Evolutionary conservation across 2,797 vertebrate species (phyloP).

Genomic region (Alauda arvensis): DNA sequence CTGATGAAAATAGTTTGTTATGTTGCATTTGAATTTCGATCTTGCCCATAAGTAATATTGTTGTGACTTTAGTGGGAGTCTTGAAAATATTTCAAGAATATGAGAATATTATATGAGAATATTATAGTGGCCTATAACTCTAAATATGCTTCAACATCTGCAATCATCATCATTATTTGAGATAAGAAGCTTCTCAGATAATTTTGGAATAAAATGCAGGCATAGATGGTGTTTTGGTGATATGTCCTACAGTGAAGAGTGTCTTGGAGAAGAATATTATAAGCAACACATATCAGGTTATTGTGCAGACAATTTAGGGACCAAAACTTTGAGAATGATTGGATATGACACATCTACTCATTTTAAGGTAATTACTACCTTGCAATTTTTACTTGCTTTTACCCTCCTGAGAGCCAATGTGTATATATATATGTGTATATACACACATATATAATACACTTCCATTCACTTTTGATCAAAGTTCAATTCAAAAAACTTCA

Average conservation of each 20-base stretch:
- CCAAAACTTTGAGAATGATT: background rate
- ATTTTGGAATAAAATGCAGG: background rate
- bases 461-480: background rate
- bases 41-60: background rate
- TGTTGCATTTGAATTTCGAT: background rate
- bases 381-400: background rate
- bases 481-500: fast-evolving
- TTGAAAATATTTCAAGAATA: background rate
- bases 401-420: background rate
- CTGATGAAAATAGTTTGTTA: background rate
- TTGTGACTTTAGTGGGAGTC: background rate
- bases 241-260: background rate
- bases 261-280: background rate
- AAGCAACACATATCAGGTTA: background rate
- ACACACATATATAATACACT: background rate
- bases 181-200: background rate
- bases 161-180: background rate
- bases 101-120: background rate
- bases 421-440: too few relatives aligned
- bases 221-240: background rate
- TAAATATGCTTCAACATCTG: background rate
- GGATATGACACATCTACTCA: background rate
- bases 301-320: background rate
- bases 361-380: background rate
- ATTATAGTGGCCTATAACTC: background rate